Evolutionary conservation across 2,797 vertebrate genomes (phyloP), one percentile per base, ranked within the genome.

Genomic region (Adrianichthys oophorus): DNA sequence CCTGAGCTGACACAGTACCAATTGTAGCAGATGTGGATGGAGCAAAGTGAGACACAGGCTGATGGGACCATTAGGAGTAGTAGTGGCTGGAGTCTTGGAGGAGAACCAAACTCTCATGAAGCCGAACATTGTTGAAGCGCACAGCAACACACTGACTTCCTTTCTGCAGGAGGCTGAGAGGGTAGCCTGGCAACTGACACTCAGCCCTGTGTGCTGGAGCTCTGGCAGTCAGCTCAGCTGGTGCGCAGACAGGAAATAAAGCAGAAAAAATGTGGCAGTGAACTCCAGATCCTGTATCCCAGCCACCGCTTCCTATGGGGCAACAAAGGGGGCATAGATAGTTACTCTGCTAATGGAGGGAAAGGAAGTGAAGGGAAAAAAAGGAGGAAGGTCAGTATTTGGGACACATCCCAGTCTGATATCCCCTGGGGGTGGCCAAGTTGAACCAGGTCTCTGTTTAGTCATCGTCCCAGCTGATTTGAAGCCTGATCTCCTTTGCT

Each of bases 71-170:
- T 50, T 26, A 5, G 42, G 63, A 48, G 54, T 48, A 56, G 62
- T 26, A 53, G 42, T 19, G 7, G 0, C 21, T 21, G 42, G 56
- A 29, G 0, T 50, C 56, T 49, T 67, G 64, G 47, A 53, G 70
- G 56, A 69, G 68, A 15, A 67, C 74, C 82, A 83, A 78, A 82
- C 79, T 78, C 72, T 48, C 54, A 79, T 75, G 77, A 82, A 88
- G 69, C 72, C 19, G 1, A 46, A 72, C 68, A 80, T 82, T 88
- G 86, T 80, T 59, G 48, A 48, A 52, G 64, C 48, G 49, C 70
- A 57, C 71, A 69, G 65, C 48, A 19, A 58, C 61, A 88, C 75
- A 85, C 74, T 77, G 76, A 69, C 41, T 72, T 48, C 53, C 59
- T 74, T 72, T 76, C 8, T 68, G 49, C 48, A 0, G 23, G 21